Base-by-base conservation (phyloP, 2,888 invertebrate species). In the Campoletis raptor region DNA sequence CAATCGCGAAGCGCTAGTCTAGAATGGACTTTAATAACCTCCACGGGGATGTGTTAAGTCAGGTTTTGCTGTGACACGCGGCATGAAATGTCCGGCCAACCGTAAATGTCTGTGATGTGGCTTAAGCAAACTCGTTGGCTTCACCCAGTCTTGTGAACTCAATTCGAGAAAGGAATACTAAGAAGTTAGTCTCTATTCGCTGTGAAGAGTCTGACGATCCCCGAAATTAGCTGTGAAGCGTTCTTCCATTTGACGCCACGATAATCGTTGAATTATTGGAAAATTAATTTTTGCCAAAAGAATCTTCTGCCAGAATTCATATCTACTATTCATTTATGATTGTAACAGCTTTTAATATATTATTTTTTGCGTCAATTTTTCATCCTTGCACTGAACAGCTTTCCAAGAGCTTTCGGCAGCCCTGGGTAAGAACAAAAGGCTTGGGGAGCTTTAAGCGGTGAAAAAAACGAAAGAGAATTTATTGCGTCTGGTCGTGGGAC, bases 401-500 rank as follows among this genome's bases (percentile, higher is more conserved):
- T 77, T 77, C 37, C 36, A 18, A 37, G 66, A 40, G 74, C 74
- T 74, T 57, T 10, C 36, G 66, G 48, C 66, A 66, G 18, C 15
- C 36, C 30, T n/a, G 45, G 18, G 18, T 9, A 15, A 18, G 30
- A 69, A 82, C 52, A 85, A 85, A 80, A 82, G 52, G 40, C 52
- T 42, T 18, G 24, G 52, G 15, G 67, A 54, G 83, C 36, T 73
- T 54, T 64, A 42, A 40, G 57, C 69, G 61, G 21, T 57, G 52
- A 52, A n/a, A 24, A 57, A 80, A 45, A 52, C 30, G 70, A 42
- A 54, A 30, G 40, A 40, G 48, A 83, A 81, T 86, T 83, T 80
- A 86, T 77, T 86, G 72, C 76, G 83, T 80, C 83, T 76, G 54
- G 70, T 72, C 66, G 64, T 37, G 48, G 6, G 76, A 70, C 18